Conservation (phyloP, 2,888 invertebrate species). For the Acrocyrtus sp. region DNA sequence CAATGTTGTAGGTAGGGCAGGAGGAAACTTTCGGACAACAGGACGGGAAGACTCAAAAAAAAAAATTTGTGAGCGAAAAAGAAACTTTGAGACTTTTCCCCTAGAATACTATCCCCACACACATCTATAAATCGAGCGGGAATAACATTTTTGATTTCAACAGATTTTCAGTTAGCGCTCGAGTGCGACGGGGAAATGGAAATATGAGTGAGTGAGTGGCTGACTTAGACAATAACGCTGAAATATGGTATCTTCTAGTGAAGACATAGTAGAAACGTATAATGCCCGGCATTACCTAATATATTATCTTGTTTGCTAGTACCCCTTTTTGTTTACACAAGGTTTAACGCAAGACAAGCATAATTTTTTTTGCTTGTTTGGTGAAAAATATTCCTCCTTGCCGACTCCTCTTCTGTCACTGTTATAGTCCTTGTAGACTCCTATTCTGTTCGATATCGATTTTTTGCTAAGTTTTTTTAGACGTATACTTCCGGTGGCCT, state of each 20-base stretch:
- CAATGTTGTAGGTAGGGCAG: not conserved
- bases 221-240: constrained; percentile 2
- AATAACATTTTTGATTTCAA: not conserved
- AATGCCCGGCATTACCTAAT: not conserved
- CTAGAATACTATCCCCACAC: not conserved
- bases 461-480: not conserved
- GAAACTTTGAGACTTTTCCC: not conserved
- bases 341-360: constrained; percentile 24
- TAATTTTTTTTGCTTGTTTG: constrained; percentile 35
- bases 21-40: no score
- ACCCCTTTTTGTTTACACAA: not conserved
- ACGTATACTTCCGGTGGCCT: constrained; percentile 24
- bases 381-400: not conserved
- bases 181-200: not conserved
- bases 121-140: not conserved
- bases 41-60: not conserved
- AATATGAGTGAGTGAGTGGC: not conserved
- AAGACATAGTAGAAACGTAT: not conserved
- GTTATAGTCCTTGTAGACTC: not conserved
- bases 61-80: not conserved
- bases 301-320: not conserved
- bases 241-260: not conserved
- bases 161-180: not conserved
- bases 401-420: not conserved
- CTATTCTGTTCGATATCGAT: not conserved